Conservation (phyloP, 2,113 vertebrate genomes). For the Percina caprodes region DNA sequence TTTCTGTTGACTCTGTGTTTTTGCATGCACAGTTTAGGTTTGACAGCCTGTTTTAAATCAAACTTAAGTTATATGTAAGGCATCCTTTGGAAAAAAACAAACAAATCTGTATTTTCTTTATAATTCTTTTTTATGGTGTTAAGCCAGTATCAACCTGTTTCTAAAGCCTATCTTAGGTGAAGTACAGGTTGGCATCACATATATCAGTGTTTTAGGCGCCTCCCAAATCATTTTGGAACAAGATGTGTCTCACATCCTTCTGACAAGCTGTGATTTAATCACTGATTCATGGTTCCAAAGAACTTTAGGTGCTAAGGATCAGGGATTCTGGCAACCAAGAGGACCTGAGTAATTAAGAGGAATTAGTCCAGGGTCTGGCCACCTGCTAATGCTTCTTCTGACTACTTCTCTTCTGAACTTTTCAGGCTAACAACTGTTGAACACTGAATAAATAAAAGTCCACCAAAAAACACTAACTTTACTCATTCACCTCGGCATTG, state of each 20-base stretch:
- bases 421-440: not conserved
- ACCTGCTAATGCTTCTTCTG: not conserved
- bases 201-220: not conserved
- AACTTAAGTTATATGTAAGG: not conserved
- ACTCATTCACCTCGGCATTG: not conserved
- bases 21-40: not conserved
- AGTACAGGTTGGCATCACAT: not conserved
- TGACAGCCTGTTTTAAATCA: slow-evolving; percentile 22
- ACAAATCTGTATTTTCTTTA: not conserved
- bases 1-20: not conserved
- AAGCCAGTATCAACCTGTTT: not conserved
- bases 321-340: slow-evolving; percentile 1
- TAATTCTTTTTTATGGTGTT: not conserved
- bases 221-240: not conserved
- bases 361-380: slow-evolving; percentile 24
- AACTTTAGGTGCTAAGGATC: slow-evolving; percentile 19
- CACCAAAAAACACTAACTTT: not conserved
- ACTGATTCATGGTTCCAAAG: not conserved
- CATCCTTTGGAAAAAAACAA: not conserved
- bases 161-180: not conserved
- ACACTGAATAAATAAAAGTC: not conserved
- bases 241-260: slow-evolving; percentile 17
- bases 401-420: not conserved
- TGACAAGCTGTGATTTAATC: not conserved
- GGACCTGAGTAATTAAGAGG: slow-evolving; percentile 46